phyloP scores from a whole-genome alignment of 2,888 invertebrate genomes.

The Sinodicranocentrus sp. region DNA sequence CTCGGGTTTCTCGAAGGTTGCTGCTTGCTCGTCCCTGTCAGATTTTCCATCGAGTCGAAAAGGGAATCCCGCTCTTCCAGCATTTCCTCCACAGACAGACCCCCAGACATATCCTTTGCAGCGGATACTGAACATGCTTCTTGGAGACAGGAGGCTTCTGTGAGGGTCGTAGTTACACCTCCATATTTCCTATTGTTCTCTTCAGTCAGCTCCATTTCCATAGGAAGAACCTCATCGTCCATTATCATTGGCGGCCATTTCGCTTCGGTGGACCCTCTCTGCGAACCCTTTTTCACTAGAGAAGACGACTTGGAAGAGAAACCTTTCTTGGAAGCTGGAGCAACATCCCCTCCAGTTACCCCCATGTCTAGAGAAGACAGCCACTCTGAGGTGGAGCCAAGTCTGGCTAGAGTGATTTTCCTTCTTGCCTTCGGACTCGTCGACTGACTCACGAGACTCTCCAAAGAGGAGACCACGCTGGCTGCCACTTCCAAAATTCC shows the following conservation, averaged over 20 bases:
- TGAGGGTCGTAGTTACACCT: not conserved
- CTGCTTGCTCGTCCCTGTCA: slow-evolving; percentile 64
- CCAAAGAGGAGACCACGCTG: slow-evolving; percentile 83
- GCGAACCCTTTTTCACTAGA: slow-evolving; percentile 60
- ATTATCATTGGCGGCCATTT: slow-evolving; percentile 72
- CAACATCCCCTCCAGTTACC: slow-evolving; percentile 37
- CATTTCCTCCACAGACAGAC: slow-evolving; percentile 70
- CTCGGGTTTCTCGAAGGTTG: slow-evolving; percentile 74
- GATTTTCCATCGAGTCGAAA: slow-evolving; percentile 76
- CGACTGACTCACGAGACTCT: slow-evolving; percentile 83
- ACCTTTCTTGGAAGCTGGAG: not conserved
- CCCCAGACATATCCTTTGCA: no score
- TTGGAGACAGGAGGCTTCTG: no score
- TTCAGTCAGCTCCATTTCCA: not conserved
- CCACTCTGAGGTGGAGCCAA: slow-evolving; percentile 78
- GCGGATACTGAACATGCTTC: no score
- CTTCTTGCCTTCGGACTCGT: slow-evolving; percentile 82
- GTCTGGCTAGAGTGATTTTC: slow-evolving; percentile 78
- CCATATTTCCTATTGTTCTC: no score
- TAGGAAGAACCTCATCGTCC: slow-evolving; percentile 45
- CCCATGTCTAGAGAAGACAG: slow-evolving; percentile 79
- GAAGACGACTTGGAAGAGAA: not conserved
- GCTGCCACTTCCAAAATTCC: slow-evolving; percentile 83
- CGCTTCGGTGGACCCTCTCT: slow-evolving; percentile 54
- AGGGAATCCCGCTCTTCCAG: slow-evolving; percentile 75